Conservation (phyloP, 2,797 vertebrate species). For the Lithobates sylvaticus region DNA sequence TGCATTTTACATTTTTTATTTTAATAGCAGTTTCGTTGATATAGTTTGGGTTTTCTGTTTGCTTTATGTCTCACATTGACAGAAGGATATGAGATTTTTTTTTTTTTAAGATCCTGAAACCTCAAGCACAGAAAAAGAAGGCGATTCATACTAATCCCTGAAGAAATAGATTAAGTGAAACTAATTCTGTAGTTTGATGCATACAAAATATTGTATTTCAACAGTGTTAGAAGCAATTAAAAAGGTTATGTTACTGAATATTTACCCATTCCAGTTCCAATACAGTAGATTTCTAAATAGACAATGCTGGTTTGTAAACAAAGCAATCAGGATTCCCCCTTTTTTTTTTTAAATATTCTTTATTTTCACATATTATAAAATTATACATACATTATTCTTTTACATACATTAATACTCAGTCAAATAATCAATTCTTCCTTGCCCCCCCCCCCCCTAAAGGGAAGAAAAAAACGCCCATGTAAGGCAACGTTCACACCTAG, state of each 20-base stretch:
- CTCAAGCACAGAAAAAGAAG: not conserved
- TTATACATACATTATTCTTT: no score
- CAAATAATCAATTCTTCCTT: no score
- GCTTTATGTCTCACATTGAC: slow-evolving; percentile 20
- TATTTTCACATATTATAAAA: no score
- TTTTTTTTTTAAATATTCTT: no score
- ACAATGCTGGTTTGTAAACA: not conserved
- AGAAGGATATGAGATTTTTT: slow-evolving; percentile 16
- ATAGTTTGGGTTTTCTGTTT: slow-evolving; percentile 2
- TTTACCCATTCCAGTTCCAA: slow-evolving; percentile 1
- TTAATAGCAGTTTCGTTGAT: slow-evolving; percentile 24
- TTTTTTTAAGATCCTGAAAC: not conserved
- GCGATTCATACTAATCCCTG: slow-evolving; percentile 21
- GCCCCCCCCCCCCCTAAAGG: no score
- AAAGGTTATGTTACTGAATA: not conserved
- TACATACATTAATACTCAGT: no score
- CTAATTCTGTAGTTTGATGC: slow-evolving; percentile 21
- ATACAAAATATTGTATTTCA: slow-evolving; percentile 32
- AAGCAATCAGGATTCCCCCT: no score
- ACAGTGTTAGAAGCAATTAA: not conserved
- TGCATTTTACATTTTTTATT: slow-evolving; percentile 39
- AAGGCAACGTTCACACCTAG: no score
- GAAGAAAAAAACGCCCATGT: no score
- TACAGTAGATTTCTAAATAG: not conserved
- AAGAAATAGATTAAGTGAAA: slow-evolving; percentile 17